Evolutionary conservation across 2,113 vertebrate species (phyloP), one percentile per base, ranked within the genome.

Genomic region (Percina caprodes): DNA sequence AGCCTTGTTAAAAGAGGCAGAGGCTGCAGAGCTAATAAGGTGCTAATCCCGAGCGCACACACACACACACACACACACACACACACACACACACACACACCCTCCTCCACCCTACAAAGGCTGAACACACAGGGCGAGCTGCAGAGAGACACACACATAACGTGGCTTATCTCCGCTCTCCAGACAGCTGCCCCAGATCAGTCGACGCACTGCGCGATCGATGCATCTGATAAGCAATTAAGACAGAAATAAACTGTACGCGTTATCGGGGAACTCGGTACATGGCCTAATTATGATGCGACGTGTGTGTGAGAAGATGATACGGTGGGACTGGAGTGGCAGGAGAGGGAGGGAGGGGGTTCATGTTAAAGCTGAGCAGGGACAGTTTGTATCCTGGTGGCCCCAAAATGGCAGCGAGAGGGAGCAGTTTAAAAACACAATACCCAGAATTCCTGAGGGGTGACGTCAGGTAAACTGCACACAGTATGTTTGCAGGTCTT

Each of bases 171-270:
- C 97, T 94, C 96, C 94, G 95, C 96, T 96, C 97, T 96, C 96
- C 98, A 99, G 98, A 98, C 98, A 96, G 97, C 94, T 94, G 96
- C 95, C 96, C 95, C 96, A 96, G 97, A 99, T 99, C 97, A 97
- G 97, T 97, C 97, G 93, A 97, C 96, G 96, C 94, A 95, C 96
- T 93, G 96, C 93, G 95, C 96, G 96, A 97, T 98, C 97, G 96
- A 98, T 98, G 96, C 97, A 97, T 98, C 97, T 97, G 98, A 98
- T 98, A 98, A 97, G 95, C 97, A 98, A 98, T 98, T 97, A 98
- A 97, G 97, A 90, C 74, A 82, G 84, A 86, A 97, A 97, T 97
- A 97, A 97, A 98, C 96, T 98, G 97, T 96, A 97, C 96, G 95
- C 95, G 97, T 96, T 98, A 98, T 98, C 96, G 95, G 97, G 96